Evolutionary conservation across 2,797 vertebrate species (phyloP), one percentile per base, ranked within the genome.

Genomic region (Fratercula arctica): DNA sequence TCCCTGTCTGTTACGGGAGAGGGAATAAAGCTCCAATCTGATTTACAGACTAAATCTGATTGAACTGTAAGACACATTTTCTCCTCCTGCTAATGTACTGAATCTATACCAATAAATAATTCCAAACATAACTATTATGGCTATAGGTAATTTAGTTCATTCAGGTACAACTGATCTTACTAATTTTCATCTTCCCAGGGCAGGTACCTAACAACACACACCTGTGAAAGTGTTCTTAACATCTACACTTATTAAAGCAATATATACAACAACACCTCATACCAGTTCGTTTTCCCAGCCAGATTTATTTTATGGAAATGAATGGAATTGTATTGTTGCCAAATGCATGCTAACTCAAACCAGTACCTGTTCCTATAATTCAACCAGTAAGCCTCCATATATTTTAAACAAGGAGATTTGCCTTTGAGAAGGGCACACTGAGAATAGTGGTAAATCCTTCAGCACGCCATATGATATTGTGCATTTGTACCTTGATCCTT

Each of bases 361-460:
- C 26, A 28, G 33, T 48, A 46, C 29, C 31, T 67, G 18, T 37
- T 80, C 41, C 35, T 60, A 4, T 59, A 57, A 87, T 60, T 85
- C 53, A 66, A 24, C 7, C 16, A 59, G n/a, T 70, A 80, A 77
- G 4, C 13, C 41, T 41, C 26, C 7, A 57, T 37, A 37, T 75
- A 86, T 86, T 91, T 90, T 74, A 61, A 92, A 66, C 9, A 67
- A 54, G 37, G 41, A 20, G 37, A 50, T 24, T 60, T 94, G 76
- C 35, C 23, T 95, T 89, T 80, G 60, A 79, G 78, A 80, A 92
- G 5, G 43, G 33, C 10, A 76, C 17, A 51, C n/a, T 68, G 41
- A 88, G 91, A 76, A 48, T 3, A 67, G 67, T 66, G 77, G 28
- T 82, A 86, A 95, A 93, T 94, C 83, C 41, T 82, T 95, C 89